Evolutionary conservation across 2,113 vertebrate genomes (phyloP), one percentile per base, ranked within the genome.

Genomic region (Acrocephalus arundinaceus): DNA sequence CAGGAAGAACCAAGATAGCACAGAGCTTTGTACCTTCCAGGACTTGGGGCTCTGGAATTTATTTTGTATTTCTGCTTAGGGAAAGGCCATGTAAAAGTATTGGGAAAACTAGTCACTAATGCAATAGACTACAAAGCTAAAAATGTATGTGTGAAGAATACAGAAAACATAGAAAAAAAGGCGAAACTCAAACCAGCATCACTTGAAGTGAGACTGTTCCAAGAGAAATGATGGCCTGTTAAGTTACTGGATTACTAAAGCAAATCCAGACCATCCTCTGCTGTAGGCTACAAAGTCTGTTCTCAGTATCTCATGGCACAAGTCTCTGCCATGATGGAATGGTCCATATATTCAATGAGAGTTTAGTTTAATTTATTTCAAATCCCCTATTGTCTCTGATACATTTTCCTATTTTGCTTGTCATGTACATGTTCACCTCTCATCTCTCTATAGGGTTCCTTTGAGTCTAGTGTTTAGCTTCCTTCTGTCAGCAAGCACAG

Each of bases 361-460:
- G 7, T 71, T 70, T 16, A 25, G 5, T 51, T 90, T 61, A 19
- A 61, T 37, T 67, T 41, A 74, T 21, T 78, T 85, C 5, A 73
- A 70, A 78, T 55, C 8, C 8, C 2, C 1, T 65, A 0, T 20
- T 70, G 4, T 61, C 19, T 87, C 30, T 45, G 43, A 61, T 33
- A 65, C 0, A 1, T 85, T 48, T 74, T 57, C 5, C 25, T 39
- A 20, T 14, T 65, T 82, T 77, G 9, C 5, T 83, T 83, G 62
- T 62, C 9, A 15, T 37, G 9, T 73, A 13, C 6, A 11, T 28
- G 7, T 21, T 63, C 41, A 51, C 4, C 4, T 27, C 13, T 70
- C 5, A 15, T 57, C 30, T 66, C 25, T 27, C 3, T 19, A 1
- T 39, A 15, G 0, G 2, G 11, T 52, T 75, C 8, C 9, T 78